These are phyloP conservation scores for Goniozus legneri DNA, from an alignment of 1,140 invertebrate genomes.

Conservation along the genomic window DNA sequence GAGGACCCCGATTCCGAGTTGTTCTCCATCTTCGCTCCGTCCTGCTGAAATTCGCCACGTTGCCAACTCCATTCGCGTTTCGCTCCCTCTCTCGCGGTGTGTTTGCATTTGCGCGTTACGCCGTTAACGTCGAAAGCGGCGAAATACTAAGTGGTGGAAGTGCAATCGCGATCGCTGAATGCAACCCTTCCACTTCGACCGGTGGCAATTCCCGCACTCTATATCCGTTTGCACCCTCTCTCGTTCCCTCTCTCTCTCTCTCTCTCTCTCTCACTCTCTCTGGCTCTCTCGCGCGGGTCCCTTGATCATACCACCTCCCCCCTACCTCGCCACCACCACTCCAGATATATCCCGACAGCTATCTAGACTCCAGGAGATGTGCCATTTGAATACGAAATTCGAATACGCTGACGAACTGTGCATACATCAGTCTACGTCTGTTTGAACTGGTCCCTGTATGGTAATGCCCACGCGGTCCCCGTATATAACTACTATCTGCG, in stretches of 20 bases:
- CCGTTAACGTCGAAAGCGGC: conserved; percentile 28
- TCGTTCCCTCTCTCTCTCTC: conserved; percentile 2
- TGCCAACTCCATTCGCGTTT: background rate
- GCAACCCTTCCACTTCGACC: background rate
- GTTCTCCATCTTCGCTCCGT: background rate
- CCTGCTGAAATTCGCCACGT: background rate
- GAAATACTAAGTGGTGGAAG: conserved; percentile 29
- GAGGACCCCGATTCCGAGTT: conserved; percentile 1
- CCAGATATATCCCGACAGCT: conserved; percentile 27
- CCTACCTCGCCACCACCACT: conserved; percentile 5
- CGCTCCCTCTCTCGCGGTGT: conserved; percentile 11
- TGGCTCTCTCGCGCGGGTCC: background rate
- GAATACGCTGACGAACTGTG: conserved; percentile 48
- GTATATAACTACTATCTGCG: too few species aligned
- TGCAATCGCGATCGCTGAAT: conserved; percentile 29
- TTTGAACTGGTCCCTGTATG: conserved; percentile 52
- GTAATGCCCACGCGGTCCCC: conserved; percentile 32
- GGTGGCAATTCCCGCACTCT: background rate
- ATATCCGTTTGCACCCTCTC: background rate
- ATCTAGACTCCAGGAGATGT: conserved; percentile 32
- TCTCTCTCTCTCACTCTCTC: conserved; percentile 1
- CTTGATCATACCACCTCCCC: background rate
- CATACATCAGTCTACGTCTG: conserved; percentile 50
- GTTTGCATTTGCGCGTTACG: conserved; percentile 33
- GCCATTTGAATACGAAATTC: conserved; percentile 53